Percentiles rank a stretch among this genome's conserved stretches.
Evolutionary conservation across 2,113 vertebrate species (phyloP).

Genomic region (cat (Felis catus)): DNA sequence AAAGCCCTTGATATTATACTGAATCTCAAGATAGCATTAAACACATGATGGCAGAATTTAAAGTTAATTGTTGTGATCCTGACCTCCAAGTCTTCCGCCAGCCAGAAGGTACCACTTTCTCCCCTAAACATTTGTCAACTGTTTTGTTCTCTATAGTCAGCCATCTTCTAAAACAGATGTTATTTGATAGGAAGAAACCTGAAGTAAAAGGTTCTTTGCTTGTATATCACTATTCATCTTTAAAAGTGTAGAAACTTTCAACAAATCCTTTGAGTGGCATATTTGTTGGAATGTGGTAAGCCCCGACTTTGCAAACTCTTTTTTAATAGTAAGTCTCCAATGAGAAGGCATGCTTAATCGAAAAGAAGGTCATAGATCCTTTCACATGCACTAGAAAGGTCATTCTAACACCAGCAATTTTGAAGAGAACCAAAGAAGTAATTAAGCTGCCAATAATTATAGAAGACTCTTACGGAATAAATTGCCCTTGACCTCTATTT

Average conservation of each 20-base stretch:
- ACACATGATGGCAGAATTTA: conserved; percentile 33
- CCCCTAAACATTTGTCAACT: not conserved
- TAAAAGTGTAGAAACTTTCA: conserved; percentile 9
- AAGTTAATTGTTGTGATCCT: conserved; percentile 26
- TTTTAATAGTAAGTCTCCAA: not conserved
- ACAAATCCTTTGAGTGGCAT: not conserved
- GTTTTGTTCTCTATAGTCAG: not conserved
- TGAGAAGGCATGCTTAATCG: not conserved
- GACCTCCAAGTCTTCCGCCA: not conserved
- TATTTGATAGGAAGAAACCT: not conserved
- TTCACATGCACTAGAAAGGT: not conserved
- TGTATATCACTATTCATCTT: not conserved
- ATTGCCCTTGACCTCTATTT: conserved; percentile 23
- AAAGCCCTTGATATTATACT: conserved; percentile 23
- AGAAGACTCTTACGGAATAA: conserved; percentile 53
- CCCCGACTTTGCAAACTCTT: not conserved
- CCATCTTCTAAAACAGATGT: not conserved
- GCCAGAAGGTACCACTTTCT: not conserved
- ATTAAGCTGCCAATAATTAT: conserved; percentile 70
- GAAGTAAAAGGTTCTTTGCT: not conserved
- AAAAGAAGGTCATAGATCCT: not conserved
- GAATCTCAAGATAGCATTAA: conserved; percentile 40
- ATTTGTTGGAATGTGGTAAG: not conserved
- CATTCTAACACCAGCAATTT: conserved; percentile 50
- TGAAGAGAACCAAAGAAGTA: conserved; percentile 55